phyloP scores from a whole-genome alignment of 2,797 vertebrate genomes.

The Carapus acus region DNA sequence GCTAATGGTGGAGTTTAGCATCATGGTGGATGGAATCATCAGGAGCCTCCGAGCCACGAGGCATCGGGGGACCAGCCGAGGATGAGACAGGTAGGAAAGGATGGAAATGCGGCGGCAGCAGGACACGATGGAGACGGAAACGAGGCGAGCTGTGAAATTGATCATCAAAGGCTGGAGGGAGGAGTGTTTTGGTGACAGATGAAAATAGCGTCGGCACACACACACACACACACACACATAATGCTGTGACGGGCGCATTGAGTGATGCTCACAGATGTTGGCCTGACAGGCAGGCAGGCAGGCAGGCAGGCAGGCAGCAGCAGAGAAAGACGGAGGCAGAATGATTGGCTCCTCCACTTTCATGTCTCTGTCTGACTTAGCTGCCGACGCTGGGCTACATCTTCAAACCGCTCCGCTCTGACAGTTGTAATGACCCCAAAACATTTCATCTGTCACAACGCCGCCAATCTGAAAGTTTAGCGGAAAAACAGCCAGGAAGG shows the following conservation, averaged over 20 bases:
- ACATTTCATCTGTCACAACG: slow-evolving; percentile 66
- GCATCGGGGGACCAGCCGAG: background rate
- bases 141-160: slow-evolving; percentile 20
- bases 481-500: slow-evolving; percentile 35
- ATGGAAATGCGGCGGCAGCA: slow-evolving; percentile 31
- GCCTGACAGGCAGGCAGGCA: slow-evolving; percentile 61
- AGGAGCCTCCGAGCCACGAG: background rate
- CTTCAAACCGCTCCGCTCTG: slow-evolving; percentile 61
- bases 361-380: slow-evolving; percentile 63
- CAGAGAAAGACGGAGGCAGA: slow-evolving; percentile 63
- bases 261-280: slow-evolving; percentile 64
- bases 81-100: slow-evolving; percentile 13
- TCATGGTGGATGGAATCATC: background rate
- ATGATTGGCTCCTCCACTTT: slow-evolving; percentile 68
- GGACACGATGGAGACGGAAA: slow-evolving; percentile 7
- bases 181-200: slow-evolving; percentile 47
- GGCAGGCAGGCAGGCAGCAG: too few relatives aligned
- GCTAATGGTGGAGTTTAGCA: too few relatives aligned
- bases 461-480: slow-evolving; percentile 44
- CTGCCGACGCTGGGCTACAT: slow-evolving; percentile 65
- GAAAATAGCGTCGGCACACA: slow-evolving; percentile 53
- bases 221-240: slow-evolving; percentile 14
- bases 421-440: slow-evolving; percentile 67
- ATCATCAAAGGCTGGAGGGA: slow-evolving; percentile 40
- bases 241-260: slow-evolving; percentile 55